These are phyloP conservation scores for Gymnorhina tibicen DNA, from an alignment of 2,113 vertebrate species.

Conservation along the genomic window DNA sequence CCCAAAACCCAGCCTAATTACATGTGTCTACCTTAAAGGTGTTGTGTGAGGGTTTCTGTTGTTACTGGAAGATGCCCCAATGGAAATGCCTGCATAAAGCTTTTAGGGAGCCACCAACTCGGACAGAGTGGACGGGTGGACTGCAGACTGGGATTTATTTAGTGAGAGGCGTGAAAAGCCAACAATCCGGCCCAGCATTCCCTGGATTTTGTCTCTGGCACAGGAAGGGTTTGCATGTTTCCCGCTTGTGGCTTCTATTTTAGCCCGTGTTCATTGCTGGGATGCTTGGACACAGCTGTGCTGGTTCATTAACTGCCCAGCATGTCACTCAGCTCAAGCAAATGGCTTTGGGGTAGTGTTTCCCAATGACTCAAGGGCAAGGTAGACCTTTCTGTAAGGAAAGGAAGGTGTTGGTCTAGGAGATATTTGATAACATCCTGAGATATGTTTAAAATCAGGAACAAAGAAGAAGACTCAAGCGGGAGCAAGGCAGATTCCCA, in stretches of 20 bases:
- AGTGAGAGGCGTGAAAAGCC: constrained; percentile 76
- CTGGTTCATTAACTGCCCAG: constrained; percentile 57
- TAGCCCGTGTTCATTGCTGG: constrained; percentile 59
- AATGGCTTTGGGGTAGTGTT: background rate
- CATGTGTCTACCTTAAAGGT: background rate
- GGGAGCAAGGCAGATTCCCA: background rate
- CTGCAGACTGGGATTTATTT: constrained; percentile 72
- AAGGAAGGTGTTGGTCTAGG: background rate
- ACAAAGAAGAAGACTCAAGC: background rate
- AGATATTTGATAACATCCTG: background rate
- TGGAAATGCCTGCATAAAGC: background rate
- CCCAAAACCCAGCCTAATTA: background rate
- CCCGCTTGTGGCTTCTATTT: constrained; percentile 71
- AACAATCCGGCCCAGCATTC: constrained; percentile 68
- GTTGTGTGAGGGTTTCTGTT: background rate
- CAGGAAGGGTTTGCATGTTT: constrained; percentile 64
- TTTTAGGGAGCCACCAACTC: constrained; percentile 38
- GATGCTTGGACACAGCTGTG: constrained; percentile 74
- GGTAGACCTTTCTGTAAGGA: background rate
- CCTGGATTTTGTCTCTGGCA: constrained; percentile 59
- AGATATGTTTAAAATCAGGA: background rate
- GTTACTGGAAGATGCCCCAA: background rate
- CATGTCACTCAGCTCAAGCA: constrained; percentile 49
- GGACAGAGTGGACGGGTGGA: constrained; percentile 10
- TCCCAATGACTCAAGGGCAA: background rate